These are phyloP conservation scores for Lophius piscatorius DNA, from an alignment of 2,113 vertebrate species.

Conservation along the genomic window DNA sequence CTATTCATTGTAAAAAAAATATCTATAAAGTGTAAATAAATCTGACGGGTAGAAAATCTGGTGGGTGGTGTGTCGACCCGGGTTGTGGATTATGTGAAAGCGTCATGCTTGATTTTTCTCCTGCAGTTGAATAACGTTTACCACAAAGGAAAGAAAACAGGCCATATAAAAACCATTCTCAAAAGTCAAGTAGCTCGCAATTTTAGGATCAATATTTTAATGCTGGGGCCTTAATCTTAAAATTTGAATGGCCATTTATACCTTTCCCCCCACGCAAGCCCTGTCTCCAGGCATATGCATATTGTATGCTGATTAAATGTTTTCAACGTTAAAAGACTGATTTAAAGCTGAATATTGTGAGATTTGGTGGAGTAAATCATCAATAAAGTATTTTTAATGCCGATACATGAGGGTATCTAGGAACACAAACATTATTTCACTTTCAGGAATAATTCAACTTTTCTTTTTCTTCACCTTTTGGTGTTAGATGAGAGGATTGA, in stretches of 20 bases:
- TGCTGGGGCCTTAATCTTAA: too few species aligned
- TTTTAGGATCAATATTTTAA: too few species aligned
- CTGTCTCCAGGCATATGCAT: not conserved
- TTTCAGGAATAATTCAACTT: too few species aligned
- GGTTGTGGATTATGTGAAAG: constrained; percentile 7
- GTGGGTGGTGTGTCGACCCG: constrained; percentile 31
- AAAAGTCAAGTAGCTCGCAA: too few species aligned
- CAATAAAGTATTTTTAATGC: too few species aligned
- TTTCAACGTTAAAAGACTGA: not conserved
- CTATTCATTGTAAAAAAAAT: constrained; percentile 38
- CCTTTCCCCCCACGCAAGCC: not conserved
- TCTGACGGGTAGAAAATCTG: constrained; percentile 11
- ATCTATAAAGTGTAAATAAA: constrained; percentile 41
- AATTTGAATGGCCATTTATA: not conserved
- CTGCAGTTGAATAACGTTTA: constrained; percentile 37
- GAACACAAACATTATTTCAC: too few species aligned
- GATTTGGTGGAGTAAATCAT: not conserved
- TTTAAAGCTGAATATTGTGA: not conserved
- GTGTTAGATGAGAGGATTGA: not conserved
- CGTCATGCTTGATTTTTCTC: constrained; percentile 5
- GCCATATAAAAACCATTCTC: constrained; percentile 30
- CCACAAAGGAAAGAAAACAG: constrained; percentile 26
- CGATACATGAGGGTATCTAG: too few species aligned
- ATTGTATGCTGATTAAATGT: not conserved
- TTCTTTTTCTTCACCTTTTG: not conserved